A percentile compares a stretch with the other conserved stretches of the same genome.
These are phyloP conservation scores for Pyrochroa serraticornis DNA, from an alignment of 2,888 invertebrate species.

Conservation along the genomic window DNA sequence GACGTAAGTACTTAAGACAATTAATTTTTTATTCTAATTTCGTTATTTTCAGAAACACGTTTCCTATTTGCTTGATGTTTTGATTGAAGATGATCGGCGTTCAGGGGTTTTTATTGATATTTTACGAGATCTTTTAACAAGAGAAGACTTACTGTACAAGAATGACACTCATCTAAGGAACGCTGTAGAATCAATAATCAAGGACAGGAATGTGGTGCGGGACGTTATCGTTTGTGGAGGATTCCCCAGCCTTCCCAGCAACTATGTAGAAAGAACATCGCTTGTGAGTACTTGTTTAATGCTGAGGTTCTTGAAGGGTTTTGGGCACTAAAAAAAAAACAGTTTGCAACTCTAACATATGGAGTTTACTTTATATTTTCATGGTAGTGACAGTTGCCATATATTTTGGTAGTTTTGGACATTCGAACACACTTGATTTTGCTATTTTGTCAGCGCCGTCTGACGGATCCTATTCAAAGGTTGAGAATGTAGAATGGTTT, in stretches of 20 bases:
- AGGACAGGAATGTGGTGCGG: conserved; percentile 9
- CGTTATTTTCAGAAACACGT: conserved; percentile 7
- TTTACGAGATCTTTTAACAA: conserved; percentile 1
- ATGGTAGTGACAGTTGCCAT: no score
- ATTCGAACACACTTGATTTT: no score
- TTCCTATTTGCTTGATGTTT: conserved; percentile 2
- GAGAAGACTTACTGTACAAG: no score
- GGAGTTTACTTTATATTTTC: no score
- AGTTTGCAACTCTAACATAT: no score
- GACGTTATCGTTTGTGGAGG: conserved; percentile 58
- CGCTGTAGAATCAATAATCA: conserved; percentile 11
- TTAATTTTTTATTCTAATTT: background rate
- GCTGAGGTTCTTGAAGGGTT: no score
- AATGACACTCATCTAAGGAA: background rate
- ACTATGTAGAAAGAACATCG: conserved; percentile 61
- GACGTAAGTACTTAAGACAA: background rate
- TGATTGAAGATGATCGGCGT: conserved; percentile 18
- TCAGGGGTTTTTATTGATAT: conserved; percentile 18
- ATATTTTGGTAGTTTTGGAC: no score
- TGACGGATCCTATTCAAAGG: no score
- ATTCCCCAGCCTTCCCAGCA: conserved; percentile 63
- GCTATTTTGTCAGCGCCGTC: no score
- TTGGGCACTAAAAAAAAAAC: background rate
- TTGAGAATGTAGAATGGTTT: no score
- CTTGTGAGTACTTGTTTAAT: conserved; percentile 56